A percentile compares a stretch with the other conserved stretches of the same genome.
Evolutionary conservation across 2,888 invertebrate genomes (phyloP).

Genomic region (Augochlorella aurata): DNA sequence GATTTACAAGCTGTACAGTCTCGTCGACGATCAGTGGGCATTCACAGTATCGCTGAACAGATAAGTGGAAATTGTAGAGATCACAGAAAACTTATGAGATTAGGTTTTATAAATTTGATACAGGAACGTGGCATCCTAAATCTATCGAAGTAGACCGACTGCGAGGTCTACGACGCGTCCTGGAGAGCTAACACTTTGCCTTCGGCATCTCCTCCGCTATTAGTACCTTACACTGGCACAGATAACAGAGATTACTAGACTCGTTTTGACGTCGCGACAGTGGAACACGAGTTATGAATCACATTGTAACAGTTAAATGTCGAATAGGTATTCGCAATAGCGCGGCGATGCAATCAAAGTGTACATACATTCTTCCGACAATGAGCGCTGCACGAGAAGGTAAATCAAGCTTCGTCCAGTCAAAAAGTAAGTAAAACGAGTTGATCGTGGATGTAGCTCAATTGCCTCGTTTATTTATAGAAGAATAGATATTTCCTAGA

Average conservation of each 20-base stretch:
- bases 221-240: background rate
- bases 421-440: background rate
- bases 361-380: background rate
- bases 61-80: background rate
- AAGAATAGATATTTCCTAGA: background rate
- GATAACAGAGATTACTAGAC: background rate
- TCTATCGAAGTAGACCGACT: background rate
- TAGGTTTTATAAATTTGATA: slow-evolving; percentile 12
- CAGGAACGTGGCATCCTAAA: slow-evolving; percentile 11
- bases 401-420: background rate
- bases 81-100: slow-evolving; percentile 2
- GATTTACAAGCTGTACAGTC: background rate
- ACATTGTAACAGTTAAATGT: background rate
- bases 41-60: background rate
- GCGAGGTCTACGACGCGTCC: background rate
- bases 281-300: background rate
- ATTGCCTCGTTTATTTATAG: background rate
- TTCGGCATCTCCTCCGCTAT: background rate
- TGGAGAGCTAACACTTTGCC: background rate
- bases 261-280: too few species aligned
- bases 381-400: background rate
- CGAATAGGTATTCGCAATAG: background rate
- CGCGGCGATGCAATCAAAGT: background rate
- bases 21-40: background rate
- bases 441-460: background rate